Evolutionary conservation across 2,797 vertebrate species (phyloP).

Genomic region (Oceanodroma leucorhoa): DNA sequence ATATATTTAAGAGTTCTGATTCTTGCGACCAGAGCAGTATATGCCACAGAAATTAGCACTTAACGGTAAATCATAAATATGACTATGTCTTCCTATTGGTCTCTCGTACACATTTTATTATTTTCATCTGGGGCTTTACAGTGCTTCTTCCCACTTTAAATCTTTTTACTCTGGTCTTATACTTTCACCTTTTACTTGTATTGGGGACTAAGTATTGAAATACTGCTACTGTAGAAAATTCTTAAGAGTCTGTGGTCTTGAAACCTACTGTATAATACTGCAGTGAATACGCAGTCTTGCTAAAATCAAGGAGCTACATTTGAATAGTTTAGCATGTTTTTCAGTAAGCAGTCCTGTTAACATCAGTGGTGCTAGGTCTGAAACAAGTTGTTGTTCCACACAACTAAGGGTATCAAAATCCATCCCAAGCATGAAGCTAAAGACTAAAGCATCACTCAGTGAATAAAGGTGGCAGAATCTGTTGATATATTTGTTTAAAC

Average conservation of each 20-base stretch:
- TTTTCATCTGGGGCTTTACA: slow-evolving; percentile 21
- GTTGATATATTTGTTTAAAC: not conserved
- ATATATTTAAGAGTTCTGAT: not conserved
- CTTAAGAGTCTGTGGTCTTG: not conserved
- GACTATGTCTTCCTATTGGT: not conserved
- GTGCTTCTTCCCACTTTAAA: slow-evolving; percentile 21
- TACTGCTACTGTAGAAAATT: slow-evolving; percentile 64
- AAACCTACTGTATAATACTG: not conserved
- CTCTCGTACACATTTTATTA: not conserved
- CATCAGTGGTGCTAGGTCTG: not conserved
- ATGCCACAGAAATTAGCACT: slow-evolving; percentile 19
- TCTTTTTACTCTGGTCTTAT: slow-evolving; percentile 43
- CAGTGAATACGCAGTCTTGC: not conserved
- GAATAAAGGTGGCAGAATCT: not conserved
- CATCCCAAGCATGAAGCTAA: not conserved
- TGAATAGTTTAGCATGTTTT: not conserved
- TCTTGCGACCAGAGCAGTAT: not conserved
- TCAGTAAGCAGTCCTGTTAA: not conserved
- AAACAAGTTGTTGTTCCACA: slow-evolving; percentile 1
- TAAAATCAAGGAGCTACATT: not conserved
- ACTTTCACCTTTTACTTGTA: slow-evolving; percentile 11
- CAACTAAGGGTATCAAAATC: not conserved
- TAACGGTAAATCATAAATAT: not conserved
- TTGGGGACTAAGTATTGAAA: slow-evolving; percentile 62
- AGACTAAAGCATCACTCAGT: not conserved